Base-by-base conservation (phyloP, 2,888 invertebrate species). In the Sinhomidia bicolor region DNA sequence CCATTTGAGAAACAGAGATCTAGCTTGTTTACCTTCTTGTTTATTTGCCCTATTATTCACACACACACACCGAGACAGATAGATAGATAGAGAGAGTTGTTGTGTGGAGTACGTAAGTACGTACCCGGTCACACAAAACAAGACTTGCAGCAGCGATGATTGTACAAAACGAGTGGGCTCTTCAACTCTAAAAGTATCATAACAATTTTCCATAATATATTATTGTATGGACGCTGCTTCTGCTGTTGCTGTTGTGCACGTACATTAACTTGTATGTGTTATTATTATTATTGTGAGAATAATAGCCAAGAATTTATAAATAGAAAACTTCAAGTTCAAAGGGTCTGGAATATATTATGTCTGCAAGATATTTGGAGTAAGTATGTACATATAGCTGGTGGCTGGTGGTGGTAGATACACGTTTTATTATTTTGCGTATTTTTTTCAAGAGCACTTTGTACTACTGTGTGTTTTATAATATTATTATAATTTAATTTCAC, bases 1-100 rank as follows among this genome's bases (percentile, higher is more conserved):
- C 85, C 68, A 85, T 85, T 85, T 85, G 68, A 47, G 81, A 17
- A 62, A 23, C 54, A 68, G 68, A 51, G 51, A 62, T 23, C 51
- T 76, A 17, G 36, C 76, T 84, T 84, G 84, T 86, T 86, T 81
- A 51, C 20, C 57, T 87, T 23, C 23, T 62, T 87, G 62, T 81
- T 81, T 85, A 85, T 85, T 65, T 86, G 80, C 86, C 86, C 86
- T 74, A 81, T 86, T 86, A 86, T 86, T 86, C 80, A 81, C 80
- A 87, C 71, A 80, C 76, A 81, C 62, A 82, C 71, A 80, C 32
- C 68, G 51, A 65, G 32, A 54, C 44, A 44, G 17, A 26, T 57
- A 80, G 29, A 41, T 57, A 60, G 54, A 78, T 78, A 32, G 60
- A 60, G n/a, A n/a, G n/a, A n/a, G n/a, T n/a, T n/a, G n/a, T n/a